These are phyloP conservation scores for Cephalopachus bancanus DNA, from an alignment of 2,797 vertebrate genomes.

Conservation along the genomic window DNA sequence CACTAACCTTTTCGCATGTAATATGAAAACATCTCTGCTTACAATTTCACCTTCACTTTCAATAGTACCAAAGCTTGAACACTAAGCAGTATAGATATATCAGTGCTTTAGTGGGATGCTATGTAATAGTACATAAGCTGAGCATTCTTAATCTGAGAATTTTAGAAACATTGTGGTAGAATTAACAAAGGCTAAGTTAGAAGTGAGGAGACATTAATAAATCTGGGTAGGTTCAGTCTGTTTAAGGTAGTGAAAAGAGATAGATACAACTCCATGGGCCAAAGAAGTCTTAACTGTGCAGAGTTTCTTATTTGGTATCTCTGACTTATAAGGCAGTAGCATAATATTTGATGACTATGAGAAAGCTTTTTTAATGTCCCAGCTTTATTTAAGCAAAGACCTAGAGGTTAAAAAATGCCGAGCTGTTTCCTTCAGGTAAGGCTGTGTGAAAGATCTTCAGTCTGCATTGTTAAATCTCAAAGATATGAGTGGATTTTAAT, in stretches of 20 bases:
- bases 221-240: neutral
- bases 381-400: constrained; percentile 31
- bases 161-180: neutral
- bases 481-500: constrained; percentile 52
- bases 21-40: neutral
- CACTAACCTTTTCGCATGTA: neutral
- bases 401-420: constrained; percentile 18
- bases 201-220: neutral
- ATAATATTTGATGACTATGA: constrained; percentile 17
- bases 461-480: constrained; percentile 39
- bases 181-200: neutral
- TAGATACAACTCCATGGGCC: neutral
- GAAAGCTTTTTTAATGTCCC: neutral
- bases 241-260: neutral
- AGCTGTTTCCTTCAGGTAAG: constrained; percentile 24
- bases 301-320: neutral
- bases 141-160: neutral
- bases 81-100: neutral
- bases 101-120: neutral
- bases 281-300: neutral
- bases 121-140: neutral
- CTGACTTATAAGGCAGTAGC: neutral
- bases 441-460: neutral
- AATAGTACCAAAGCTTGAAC: neutral
- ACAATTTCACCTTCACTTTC: neutral